Conservation (phyloP, 2,888 invertebrate species). For the Caenorhabditis auriculariae region DNA sequence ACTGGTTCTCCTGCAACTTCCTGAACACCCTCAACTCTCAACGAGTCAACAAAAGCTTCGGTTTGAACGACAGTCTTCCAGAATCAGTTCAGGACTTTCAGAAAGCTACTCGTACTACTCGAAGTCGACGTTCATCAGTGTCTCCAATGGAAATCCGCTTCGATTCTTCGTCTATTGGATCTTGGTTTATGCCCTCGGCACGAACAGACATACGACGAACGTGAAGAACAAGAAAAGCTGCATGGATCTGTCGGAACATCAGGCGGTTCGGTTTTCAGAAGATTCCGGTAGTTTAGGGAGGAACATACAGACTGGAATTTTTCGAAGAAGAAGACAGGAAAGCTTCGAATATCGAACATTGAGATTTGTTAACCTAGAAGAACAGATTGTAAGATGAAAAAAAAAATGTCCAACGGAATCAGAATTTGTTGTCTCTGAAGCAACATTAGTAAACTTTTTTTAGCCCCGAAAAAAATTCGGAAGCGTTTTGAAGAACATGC, state of each 20-base stretch:
- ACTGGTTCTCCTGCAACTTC: slow-evolving; percentile 27
- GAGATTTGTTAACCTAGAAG: too few species aligned
- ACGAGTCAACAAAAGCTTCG: not conserved
- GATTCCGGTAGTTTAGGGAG: not conserved
- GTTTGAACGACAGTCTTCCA: slow-evolving; percentile 1
- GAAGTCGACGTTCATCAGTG: slow-evolving; percentile 28
- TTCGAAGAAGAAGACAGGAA: not conserved
- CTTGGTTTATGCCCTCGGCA: slow-evolving; percentile 25
- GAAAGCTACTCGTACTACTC: slow-evolving; percentile 1
- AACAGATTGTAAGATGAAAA: too few species aligned
- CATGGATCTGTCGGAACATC: slow-evolving; percentile 26
- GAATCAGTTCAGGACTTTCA: not conserved
- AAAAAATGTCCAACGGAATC: too few species aligned
- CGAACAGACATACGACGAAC: slow-evolving; percentile 31
- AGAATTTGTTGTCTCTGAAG: too few species aligned
- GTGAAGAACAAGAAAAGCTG: slow-evolving; percentile 34
- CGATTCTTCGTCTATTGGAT: slow-evolving; percentile 20
- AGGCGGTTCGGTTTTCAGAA: slow-evolving; percentile 12
- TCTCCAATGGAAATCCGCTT: slow-evolving; percentile 17
- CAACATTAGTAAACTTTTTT: too few species aligned
- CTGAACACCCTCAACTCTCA: slow-evolving; percentile 21
- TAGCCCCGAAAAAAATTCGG: too few species aligned
- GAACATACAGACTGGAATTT: not conserved
- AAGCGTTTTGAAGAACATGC: too few species aligned
- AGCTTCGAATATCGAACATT: too few species aligned